Conservation (phyloP, 1,140 invertebrate genomes). For the Ladona fulva region DNA sequence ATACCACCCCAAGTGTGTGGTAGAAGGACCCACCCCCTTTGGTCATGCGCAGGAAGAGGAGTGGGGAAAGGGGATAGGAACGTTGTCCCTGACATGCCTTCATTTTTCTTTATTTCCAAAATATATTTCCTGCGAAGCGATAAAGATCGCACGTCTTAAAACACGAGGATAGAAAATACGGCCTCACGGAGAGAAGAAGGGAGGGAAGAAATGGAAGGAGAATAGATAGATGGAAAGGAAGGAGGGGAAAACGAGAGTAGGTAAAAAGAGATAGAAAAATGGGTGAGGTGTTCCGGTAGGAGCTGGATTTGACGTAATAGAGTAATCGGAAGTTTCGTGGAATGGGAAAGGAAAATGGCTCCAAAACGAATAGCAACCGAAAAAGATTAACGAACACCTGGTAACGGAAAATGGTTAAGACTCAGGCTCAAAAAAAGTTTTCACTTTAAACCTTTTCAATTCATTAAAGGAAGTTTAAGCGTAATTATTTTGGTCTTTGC, state of each 20-base stretch:
- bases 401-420: too few species aligned
- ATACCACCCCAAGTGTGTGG: background rate
- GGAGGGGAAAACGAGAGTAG: background rate
- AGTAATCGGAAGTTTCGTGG: too few species aligned
- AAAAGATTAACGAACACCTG: too few species aligned
- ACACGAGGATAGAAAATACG: background rate
- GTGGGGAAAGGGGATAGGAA: background rate
- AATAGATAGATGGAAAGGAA: background rate
- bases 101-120: constrained; percentile 8
- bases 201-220: background rate
- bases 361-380: too few species aligned
- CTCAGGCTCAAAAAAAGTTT: too few species aligned
- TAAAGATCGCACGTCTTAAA: constrained; percentile 9
- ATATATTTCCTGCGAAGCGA: constrained; percentile 1
- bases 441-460: too few species aligned
- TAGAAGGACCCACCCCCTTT: background rate
- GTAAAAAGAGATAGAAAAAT: background rate
- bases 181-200: background rate
- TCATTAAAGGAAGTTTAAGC: too few species aligned
- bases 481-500: too few species aligned
- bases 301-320: too few species aligned
- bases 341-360: too few species aligned
- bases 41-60: background rate
- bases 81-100: background rate
- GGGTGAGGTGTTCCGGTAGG: too few species aligned